Percentiles rank a stretch among this genome's conserved stretches.
Conservation (phyloP, 2,888 invertebrate species). For the Apamea monoglypha region DNA sequence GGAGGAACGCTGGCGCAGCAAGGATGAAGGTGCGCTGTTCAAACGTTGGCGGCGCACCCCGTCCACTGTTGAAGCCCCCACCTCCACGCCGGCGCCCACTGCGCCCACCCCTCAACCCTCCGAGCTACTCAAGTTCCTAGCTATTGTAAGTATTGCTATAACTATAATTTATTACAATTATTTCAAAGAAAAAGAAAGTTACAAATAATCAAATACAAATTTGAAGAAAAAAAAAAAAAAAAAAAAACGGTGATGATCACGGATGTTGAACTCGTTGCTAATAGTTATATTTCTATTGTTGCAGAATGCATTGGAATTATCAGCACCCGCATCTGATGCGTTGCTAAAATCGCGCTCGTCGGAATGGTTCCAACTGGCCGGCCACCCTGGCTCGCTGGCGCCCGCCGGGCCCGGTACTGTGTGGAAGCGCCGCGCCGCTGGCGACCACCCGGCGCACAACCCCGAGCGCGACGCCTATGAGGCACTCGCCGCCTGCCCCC, state of each 20-base stretch:
- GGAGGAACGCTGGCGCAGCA: constrained; percentile 87
- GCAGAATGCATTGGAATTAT: constrained; percentile 97
- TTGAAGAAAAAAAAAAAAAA: background rate
- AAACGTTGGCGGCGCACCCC: constrained; percentile 86
- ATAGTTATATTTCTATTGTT: constrained; percentile 79
- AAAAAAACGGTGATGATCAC: background rate
- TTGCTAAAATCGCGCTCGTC: constrained; percentile 93
- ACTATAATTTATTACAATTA: background rate
- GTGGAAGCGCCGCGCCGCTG: constrained; percentile 96
- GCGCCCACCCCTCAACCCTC: constrained; percentile 80
- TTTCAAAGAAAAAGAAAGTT: background rate
- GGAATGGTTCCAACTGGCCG: constrained; percentile 97
- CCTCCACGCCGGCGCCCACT: constrained; percentile 73
- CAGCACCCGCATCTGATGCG: constrained; percentile 97
- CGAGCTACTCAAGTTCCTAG: constrained; percentile 93
- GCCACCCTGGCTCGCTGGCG: constrained; percentile 97
- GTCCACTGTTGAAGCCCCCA: constrained; percentile 76
- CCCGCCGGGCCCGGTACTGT: constrained; percentile 98
- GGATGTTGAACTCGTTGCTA: constrained; percentile 32
- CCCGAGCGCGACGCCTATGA: constrained; percentile 95
- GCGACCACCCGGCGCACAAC: constrained; percentile 93
- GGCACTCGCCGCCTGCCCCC: constrained; percentile 93
- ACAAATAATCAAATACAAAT: background rate
- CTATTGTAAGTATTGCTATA: constrained; percentile 92
- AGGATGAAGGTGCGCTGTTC: constrained; percentile 86